Percentiles rank a stretch among this genome's conserved stretches.
These are phyloP conservation scores for Acanthosepion pharaonis DNA, from an alignment of 2,888 invertebrate species.

Conservation along the genomic window DNA sequence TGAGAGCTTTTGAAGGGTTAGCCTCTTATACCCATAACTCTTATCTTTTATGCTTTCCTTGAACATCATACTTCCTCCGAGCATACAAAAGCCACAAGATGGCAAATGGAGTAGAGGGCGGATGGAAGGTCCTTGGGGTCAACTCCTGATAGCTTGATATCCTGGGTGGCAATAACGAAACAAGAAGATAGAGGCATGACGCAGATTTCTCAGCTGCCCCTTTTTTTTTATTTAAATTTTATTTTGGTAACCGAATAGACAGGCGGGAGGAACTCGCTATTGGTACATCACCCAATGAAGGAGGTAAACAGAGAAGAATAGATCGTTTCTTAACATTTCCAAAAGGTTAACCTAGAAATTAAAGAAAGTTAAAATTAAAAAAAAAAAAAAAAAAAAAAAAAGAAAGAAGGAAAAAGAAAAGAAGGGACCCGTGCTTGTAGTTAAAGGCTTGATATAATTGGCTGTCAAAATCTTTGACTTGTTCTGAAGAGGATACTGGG, in stretches of 20 bases:
- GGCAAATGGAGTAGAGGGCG: constrained; percentile 1
- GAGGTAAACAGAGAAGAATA: too few species aligned
- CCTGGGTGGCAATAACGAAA: constrained; percentile 4
- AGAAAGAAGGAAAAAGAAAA: background rate
- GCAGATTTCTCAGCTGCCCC: background rate
- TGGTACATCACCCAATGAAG: background rate
- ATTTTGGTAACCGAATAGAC: background rate
- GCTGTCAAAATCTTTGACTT: background rate
- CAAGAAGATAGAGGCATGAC: background rate
- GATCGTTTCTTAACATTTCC: background rate
- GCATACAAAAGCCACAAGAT: background rate
- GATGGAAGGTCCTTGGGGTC: background rate
- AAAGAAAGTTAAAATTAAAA: background rate
- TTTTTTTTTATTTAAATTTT: background rate
- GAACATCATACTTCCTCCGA: background rate
- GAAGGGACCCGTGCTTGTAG: background rate
- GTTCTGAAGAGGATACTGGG: background rate
- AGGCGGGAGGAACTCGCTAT: background rate
- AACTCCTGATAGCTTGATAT: background rate
- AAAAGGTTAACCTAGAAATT: too few species aligned
- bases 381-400: background rate
- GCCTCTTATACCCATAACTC: background rate
- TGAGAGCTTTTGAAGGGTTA: background rate
- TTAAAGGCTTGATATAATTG: background rate
- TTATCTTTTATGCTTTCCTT: background rate